phyloP scores from a whole-genome alignment of 2,888 invertebrate species.

The Leucophenga maculata region DNA sequence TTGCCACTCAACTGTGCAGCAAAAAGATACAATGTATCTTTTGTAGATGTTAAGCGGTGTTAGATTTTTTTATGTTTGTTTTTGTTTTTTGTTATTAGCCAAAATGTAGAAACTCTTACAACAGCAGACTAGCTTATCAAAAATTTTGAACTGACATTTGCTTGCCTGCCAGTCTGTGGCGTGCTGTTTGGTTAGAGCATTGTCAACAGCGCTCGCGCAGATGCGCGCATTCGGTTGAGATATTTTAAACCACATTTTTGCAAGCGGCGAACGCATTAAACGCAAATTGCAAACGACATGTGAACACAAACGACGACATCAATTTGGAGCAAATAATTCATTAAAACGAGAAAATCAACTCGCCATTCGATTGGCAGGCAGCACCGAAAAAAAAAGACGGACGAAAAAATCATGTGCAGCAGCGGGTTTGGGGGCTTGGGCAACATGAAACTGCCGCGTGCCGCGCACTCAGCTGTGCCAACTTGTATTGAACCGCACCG shows the following conservation, averaged over 20 bases:
- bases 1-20: no score
- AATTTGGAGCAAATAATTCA: slow-evolving; percentile 1
- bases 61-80: background rate
- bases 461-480: background rate
- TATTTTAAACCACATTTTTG: no score
- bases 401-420: background rate
- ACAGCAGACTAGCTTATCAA: no score
- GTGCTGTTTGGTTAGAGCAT: no score
- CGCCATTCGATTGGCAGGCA: background rate
- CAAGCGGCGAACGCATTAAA: background rate
- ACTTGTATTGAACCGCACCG: no score
- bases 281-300: slow-evolving; percentile 23
- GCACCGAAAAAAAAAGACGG: background rate
- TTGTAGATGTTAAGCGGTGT: background rate
- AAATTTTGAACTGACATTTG: no score
- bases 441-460: slow-evolving; percentile 1
- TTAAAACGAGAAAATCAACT: background rate
- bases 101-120: no score
- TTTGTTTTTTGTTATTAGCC: background rate
- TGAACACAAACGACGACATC: slow-evolving; percentile 20
- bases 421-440: background rate
- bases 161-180: no score
- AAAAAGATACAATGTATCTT: slow-evolving; percentile 1
- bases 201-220: no score
- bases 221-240: no score